Conservation (phyloP, 2,888 invertebrate species). For the Protophormia terraenovae region DNA sequence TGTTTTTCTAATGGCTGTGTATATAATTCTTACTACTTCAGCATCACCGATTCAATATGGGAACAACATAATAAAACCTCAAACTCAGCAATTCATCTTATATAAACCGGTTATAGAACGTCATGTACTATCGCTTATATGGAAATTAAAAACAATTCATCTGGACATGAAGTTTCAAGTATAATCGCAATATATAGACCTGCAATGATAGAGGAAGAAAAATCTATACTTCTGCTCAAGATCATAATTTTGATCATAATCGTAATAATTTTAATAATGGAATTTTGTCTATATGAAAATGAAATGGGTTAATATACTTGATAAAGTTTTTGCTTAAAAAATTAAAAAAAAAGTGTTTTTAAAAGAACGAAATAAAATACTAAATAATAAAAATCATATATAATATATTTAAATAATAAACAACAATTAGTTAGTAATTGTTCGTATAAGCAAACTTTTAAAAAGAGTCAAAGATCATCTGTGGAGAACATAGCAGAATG, state of each 20-base stretch:
- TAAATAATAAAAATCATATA: too few species aligned
- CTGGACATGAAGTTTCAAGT: slow-evolving; percentile 44
- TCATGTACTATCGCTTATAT: slow-evolving; percentile 63
- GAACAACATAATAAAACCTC: too few species aligned
- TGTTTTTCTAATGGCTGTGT: background rate
- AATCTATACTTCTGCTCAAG: slow-evolving; percentile 74
- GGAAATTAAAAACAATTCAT: background rate
- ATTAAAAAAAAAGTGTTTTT: too few species aligned
- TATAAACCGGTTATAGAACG: slow-evolving; percentile 43
- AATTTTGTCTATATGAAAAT: slow-evolving; percentile 30
- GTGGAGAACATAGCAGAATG: too few species aligned
- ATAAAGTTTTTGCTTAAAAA: background rate
- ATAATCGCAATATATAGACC: slow-evolving; percentile 73
- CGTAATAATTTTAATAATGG: slow-evolving; percentile 72
- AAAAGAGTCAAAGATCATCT: too few species aligned
- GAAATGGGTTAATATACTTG: too few species aligned
- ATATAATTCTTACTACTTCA: background rate
- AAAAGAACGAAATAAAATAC: too few species aligned
- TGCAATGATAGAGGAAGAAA: slow-evolving; percentile 72
- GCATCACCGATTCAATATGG: too few species aligned
- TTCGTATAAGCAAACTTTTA: too few species aligned
- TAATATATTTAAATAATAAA: too few species aligned
- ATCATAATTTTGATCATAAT: slow-evolving; percentile 71
- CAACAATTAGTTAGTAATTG: too few species aligned
- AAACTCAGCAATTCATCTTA: too few species aligned